Base-by-base conservation (phyloP, 2,113 vertebrate species). In the Pholis gunnellus region DNA sequence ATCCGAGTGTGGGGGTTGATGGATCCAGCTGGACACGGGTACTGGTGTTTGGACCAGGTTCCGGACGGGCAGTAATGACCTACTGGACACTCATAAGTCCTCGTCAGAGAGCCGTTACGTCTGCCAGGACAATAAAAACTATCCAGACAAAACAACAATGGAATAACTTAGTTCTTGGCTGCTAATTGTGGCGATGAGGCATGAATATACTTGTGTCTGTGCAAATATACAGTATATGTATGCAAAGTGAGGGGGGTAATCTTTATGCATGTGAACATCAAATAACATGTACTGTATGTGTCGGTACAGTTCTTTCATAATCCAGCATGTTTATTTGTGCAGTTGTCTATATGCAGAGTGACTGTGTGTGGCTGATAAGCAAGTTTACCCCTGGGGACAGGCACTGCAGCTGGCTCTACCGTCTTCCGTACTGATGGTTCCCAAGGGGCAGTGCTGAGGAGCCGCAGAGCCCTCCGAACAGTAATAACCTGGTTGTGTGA, bases 1-100 rank as follows among this genome's bases (percentile, higher is more conserved):
- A 94, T 95, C 44, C 93, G 92, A 74, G 57, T 66, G 54, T 92
- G 84, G 5, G 96, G 95, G 83, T 95, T 97, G 88, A 97, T 96
- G 5, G 95, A 96, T 29, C 97, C 97, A 70, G 81, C 81, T 68
- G 97, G 97, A 82, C 97, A 98, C 0, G 97, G 96, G 81, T 97
- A 95, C 89, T 97, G 97, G 74, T 93, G 90, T 72, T 94, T 88
- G 71, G 93, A 95, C 83, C 91, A 82, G 1, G 96, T 97, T 57
- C 96, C 91, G 0, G 69, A 0, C 0, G 96, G 97, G 73, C 97
- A 99, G 91, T 96, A 99, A 83, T 97, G 95, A 17, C 97, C 97
- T 29, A 86, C 6, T 25, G 94, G 95, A 86, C 98, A 99, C 13
- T 95, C 89, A 0, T 94, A 93, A 66, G 85, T 94, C 57, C 65